Evolutionary conservation across 2,113 vertebrate species (phyloP).

Genomic region (Ornithorhynchus anatinus): DNA sequence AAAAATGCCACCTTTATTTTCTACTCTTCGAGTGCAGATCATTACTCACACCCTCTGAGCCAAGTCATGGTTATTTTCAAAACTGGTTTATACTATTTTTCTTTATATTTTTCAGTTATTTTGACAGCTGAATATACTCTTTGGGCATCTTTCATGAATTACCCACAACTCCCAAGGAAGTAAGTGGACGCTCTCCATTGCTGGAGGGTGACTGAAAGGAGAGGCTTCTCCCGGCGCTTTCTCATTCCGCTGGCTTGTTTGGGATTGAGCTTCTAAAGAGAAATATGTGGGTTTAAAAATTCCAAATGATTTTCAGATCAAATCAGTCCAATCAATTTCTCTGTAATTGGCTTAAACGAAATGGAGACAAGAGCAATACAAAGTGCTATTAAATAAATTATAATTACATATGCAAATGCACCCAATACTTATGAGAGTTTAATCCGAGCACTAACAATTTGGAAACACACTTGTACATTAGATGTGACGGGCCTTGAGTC

Average conservation of each 20-base stretch:
- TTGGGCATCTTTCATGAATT: no score
- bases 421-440: conserved; percentile 50
- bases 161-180: no score
- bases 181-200: no score
- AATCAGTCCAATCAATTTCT: conserved; percentile 58
- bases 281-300: conserved; percentile 41
- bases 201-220: no score
- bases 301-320: conserved; percentile 63
- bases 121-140: no score
- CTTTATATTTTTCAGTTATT: no score
- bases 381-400: conserved; percentile 69
- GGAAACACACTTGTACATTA: conserved; percentile 9
- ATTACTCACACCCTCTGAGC: no score
- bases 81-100: no score
- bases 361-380: conserved; percentile 64
- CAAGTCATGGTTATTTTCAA: no score
- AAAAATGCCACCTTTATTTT: no score
- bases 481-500: not conserved
- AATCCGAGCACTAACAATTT: conserved; percentile 65
- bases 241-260: conserved; percentile 13
- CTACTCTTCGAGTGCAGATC: no score
- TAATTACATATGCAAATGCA: conserved; percentile 68
- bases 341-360: conserved; percentile 62
- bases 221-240: not conserved
- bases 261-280: conserved; percentile 13